Evolutionary conservation across 2,888 invertebrate genomes (phyloP), one percentile per base, ranked within the genome.

Genomic region (Nematopogon swammerdamellus): DNA sequence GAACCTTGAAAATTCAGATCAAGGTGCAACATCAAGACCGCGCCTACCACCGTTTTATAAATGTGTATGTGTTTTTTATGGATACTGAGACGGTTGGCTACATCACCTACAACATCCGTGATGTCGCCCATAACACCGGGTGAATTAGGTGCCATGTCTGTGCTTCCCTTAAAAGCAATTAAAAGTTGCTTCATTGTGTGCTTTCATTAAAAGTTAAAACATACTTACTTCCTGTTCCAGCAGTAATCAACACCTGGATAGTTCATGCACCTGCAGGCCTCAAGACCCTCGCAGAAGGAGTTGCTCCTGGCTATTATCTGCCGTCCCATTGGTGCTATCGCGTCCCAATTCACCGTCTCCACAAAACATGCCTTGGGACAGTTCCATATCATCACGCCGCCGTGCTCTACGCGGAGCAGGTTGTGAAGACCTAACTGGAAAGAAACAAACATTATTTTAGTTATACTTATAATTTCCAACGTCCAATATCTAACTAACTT

Each of bases 301-400:
- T 65, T 14, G 64, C 56, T 0, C 49, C 16, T 61, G 58, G 17
- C 60, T 63, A 77, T 59, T n/a, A 70, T 65, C 25, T 70, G 72
- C 0, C 73, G 61, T 1, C 64, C 61, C 1, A 56, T 61, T 0
- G 72, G 74, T 0, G 71, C 70, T 18, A 80, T 65, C 3, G 56
- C 52, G 19, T 63, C 59, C 80, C 79, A 79, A 45, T 72, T 64
- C 3, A 80, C 58, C 0, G 73, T 68, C 36, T 88, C 79, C 1
- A 88, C 77, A 63, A 86, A 91, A 65, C 97, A 97, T 1, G 96
- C 81, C 42, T 84, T 81, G 1, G 86, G 84, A 62, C 91, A 89
- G 51, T 85, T 85, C 62, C 87, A 87, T 44, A 97, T 83, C 19
- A 89, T 84, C 1, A 95, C 90, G 3, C 88, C 88, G 0, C 97